phyloP scores from a whole-genome alignment of 2,888 invertebrate genomes.

The Cartodere bifasciata region DNA sequence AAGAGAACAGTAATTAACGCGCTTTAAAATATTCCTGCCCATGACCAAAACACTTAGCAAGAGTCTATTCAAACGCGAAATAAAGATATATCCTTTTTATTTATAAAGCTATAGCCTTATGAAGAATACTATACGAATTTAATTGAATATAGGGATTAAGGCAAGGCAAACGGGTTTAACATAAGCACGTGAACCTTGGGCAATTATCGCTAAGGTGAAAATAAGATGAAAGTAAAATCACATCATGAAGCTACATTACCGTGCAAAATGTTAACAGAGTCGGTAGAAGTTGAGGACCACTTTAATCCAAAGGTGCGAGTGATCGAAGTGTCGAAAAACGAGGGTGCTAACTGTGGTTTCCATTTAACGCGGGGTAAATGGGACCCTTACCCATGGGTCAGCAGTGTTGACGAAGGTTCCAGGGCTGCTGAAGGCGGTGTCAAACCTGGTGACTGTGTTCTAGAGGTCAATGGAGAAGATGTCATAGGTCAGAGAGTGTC shows the following conservation, averaged over 20 bases:
- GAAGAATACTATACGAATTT: no score
- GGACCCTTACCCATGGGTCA: constrained; percentile 76
- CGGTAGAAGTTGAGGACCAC: constrained; percentile 27
- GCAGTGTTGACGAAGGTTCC: constrained; percentile 48
- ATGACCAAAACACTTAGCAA: no score
- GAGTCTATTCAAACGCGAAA: no score
- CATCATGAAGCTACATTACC: constrained; percentile 16
- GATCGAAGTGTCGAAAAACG: constrained; percentile 47
- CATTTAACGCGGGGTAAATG: constrained; percentile 61
- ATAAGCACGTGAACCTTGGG: constrained; percentile 20
- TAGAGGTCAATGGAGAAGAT: constrained; percentile 45
- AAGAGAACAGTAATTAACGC: no score
- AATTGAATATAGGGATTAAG: no score
- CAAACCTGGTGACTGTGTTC: constrained; percentile 56
- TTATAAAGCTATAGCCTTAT: no score
- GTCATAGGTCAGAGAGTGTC: constrained; percentile 39
- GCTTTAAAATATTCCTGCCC: no score
- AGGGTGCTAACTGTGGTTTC: constrained; percentile 53
- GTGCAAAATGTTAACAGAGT: constrained; percentile 26
- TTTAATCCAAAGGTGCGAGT: constrained; percentile 24
- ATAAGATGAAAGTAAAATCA: constrained; percentile 22
- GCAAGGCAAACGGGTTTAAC: constrained; percentile 2
- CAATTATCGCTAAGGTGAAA: constrained; percentile 25
- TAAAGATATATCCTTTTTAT: no score
- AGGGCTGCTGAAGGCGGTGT: constrained; percentile 52